Conservation (phyloP, 2,888 invertebrate genomes). For the Biston betularia region DNA sequence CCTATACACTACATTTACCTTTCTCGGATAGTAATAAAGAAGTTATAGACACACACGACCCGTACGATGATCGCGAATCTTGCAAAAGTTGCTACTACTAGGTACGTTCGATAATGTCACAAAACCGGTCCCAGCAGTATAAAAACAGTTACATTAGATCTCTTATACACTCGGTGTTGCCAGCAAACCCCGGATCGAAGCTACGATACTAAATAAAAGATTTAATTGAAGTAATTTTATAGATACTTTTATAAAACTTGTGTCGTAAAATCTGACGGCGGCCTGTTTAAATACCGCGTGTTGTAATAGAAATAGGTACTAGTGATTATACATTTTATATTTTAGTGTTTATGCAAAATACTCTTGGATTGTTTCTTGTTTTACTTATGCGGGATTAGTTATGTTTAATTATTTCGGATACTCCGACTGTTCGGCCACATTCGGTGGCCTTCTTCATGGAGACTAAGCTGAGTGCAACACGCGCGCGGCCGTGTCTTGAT, state of each 20-base stretch:
- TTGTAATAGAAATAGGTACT: background rate
- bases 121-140: constrained; percentile 23
- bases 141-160: constrained; percentile 23
- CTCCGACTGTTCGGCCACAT: too few relatives aligned
- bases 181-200: constrained; percentile 7
- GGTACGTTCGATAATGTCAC: constrained; percentile 20
- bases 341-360: too few relatives aligned
- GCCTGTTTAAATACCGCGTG: too few relatives aligned
- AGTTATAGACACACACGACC: background rate
- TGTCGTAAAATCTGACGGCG: too few relatives aligned
- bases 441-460: too few relatives aligned
- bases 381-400: too few relatives aligned
- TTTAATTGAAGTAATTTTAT: constrained; percentile 5
- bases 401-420: too few relatives aligned
- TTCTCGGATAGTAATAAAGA: background rate
- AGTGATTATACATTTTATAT: background rate
- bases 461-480: too few relatives aligned
- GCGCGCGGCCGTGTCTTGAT: too few relatives aligned
- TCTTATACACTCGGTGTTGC: constrained; percentile 7
- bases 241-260: background rate
- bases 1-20: background rate
- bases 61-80: constrained; percentile 5
- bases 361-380: too few relatives aligned
- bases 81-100: constrained; percentile 19
- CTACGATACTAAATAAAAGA: constrained; percentile 16